Base-by-base conservation (phyloP, 2,888 invertebrate genomes). In the Platerodrilus igneus region DNA sequence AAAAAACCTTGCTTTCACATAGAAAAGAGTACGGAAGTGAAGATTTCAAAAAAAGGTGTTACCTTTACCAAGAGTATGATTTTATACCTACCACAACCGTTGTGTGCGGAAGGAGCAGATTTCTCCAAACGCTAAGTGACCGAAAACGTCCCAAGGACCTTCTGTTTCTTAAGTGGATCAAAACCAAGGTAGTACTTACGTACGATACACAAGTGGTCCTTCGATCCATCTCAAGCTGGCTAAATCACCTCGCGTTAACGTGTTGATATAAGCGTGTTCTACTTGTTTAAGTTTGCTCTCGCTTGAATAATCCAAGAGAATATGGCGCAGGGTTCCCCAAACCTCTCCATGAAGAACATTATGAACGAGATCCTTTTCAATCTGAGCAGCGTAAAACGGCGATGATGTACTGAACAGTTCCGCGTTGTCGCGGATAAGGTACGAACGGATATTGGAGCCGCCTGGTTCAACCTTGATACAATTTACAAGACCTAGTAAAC, bases 231-330 rank as follows among this genome's bases (percentile, higher is more conserved):
- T 80, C 52, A 93, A 77, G 55, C 88, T 94, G 11, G 94, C 82
- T 51, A 99, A 77, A 71, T 99, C 97, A 38, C 97, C 97, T 61
- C 95, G 79, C n/a, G 83, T 84, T 53, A 93, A 67, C 1, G 93
- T 86, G 70, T 97, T 96, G 32, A 97, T 86, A 69, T 92, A 96
- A 8, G 96, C 96, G 71, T 95, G 91, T 64, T 92, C 86, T 37
- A 91, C 86, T 65, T 79, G 77, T 15, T 78, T 60, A 22, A 69
- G 62, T 4, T 64, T 54, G 37, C 53, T 62, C 25, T 65, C 64
- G 29, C 47, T 53, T 15, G 51, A 46, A 21, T 69, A 71, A 53
- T 81, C 79, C 41, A 88, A 67, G 48, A 72, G 73, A 45, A 93
- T 68, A 66, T 96, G 95, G 17, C 92, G 78, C 72, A 82, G 90